Base-by-base conservation (phyloP, 2,113 vertebrate genomes). In the Phyllostomus discolor region DNA sequence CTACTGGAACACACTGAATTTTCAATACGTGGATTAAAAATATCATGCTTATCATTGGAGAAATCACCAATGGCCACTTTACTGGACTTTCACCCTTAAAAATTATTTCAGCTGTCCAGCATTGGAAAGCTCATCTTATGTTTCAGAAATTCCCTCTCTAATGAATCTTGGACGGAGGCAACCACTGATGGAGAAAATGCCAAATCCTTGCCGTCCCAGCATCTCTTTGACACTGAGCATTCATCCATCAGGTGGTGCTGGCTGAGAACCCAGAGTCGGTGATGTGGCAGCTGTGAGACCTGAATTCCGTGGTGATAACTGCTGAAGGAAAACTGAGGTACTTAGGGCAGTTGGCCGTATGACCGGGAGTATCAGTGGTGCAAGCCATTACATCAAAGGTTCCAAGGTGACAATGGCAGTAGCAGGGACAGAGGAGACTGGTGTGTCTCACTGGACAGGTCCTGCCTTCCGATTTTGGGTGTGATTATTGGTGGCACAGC, bases 1-100 rank as follows among this genome's bases (percentile, higher is more conserved):
- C 31, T 41, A 5, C 1, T 50, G 41, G 19, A 93, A 86, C 5
- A 19, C 80, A 33, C 57, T 95, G 79, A 91, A 83, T 69, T 73
- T 88, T 95, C 83, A 87, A 93, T 82, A 43, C 17, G 10, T 43
- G 26, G 35, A 79, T 93, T 88, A 48, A 93, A 95, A 94, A 88
- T 26, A 46, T 24, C 26, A 86, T 78, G 72, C 20, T 93, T 59
- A 85, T 48, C 28, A 59, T n/a, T n/a, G 54, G 38, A 89, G 66
- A 91, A 91, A 57, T 91, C 19, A 86, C 82, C 87, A 91, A 43
- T n/a, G 87, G n/a, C 20, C 12, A 67, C n/a, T 72, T 52, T 62
- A 76, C 82, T 86, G 67, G 90, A 89, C 78, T 62, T 54, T 94
- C 59, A 41, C 48, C 43, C 50, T 82, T 70, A 87, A 69, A 66